Evolutionary conservation across 2,113 vertebrate species (phyloP).

Genomic region (Eretmochelys imbricata): DNA sequence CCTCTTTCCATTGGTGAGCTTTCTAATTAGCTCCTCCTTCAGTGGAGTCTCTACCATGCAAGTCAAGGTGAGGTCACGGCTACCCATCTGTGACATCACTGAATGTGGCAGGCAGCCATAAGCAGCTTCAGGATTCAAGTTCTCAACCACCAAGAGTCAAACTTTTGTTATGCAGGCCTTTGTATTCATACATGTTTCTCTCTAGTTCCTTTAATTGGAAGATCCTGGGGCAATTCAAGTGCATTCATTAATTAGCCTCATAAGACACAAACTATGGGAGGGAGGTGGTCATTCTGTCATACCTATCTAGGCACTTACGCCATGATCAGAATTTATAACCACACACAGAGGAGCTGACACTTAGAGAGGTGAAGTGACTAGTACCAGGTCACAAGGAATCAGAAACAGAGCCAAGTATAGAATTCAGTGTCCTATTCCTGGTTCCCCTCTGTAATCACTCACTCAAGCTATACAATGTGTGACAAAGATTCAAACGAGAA

Average conservation of each 20-base stretch:
- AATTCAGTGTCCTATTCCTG: background rate
- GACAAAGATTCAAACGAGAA: background rate
- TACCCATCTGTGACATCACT: background rate
- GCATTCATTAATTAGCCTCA: too few relatives aligned
- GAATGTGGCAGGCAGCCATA: background rate
- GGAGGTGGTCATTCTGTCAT: background rate
- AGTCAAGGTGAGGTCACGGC: background rate
- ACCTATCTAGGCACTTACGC: background rate
- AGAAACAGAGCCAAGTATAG: background rate
- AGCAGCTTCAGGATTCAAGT: background rate
- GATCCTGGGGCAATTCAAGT: too few relatives aligned
- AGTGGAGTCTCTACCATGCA: background rate
- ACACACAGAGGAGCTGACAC: fast-evolving
- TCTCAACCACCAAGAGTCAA: background rate
- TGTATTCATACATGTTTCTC: too few relatives aligned
- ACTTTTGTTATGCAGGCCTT: background rate
- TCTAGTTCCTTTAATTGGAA: too few relatives aligned
- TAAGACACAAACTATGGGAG: too few relatives aligned
- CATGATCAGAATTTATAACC: background rate
- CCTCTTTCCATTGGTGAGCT: background rate
- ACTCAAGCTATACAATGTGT: background rate
- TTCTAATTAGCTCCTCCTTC: background rate
- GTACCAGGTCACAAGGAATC: background rate
- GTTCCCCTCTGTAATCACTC: background rate
- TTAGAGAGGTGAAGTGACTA: too few relatives aligned